These are phyloP conservation scores for Standfussiana lucernea DNA, from an alignment of 2,888 invertebrate species.

Conservation along the genomic window DNA sequence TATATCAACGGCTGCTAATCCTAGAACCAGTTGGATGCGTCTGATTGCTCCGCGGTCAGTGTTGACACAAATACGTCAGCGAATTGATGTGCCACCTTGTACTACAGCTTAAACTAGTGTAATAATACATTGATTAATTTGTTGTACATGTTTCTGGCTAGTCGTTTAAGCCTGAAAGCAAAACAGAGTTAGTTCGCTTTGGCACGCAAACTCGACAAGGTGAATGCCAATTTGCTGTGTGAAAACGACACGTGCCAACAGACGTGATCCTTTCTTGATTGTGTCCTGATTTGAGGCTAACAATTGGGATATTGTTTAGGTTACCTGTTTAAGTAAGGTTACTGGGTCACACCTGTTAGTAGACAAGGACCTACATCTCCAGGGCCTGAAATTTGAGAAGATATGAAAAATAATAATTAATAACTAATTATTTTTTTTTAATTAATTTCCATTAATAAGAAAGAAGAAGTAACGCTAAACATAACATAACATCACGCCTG, in stretches of 20 bases:
- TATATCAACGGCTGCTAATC: conserved; percentile 58
- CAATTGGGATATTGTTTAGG: background rate
- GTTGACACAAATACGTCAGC: conserved; percentile 64
- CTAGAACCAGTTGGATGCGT: conserved; percentile 52
- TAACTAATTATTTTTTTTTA: no score
- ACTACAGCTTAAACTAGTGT: conserved; percentile 44
- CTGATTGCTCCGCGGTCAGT: conserved; percentile 42
- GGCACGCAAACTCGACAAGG: conserved; percentile 30
- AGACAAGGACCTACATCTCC: no score
- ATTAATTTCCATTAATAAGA: no score
- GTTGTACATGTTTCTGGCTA: conserved; percentile 23
- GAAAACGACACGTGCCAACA: conserved; percentile 23
- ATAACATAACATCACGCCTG: no score
- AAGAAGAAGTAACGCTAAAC: no score
- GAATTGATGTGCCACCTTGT: conserved; percentile 48
- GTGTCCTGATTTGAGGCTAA: conserved; percentile 10
- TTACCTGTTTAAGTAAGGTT: background rate
- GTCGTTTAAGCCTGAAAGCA: conserved; percentile 14
- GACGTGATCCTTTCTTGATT: conserved; percentile 21
- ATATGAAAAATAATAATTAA: no score
- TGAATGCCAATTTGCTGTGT: conserved; percentile 35
- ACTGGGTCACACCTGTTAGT: background rate
- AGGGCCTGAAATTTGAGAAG: no score
- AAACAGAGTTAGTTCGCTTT: conserved; percentile 36
- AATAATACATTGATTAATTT: conserved; percentile 52